phyloP scores from a whole-genome alignment of 2,888 invertebrate genomes.

The Ichneumon xanthorius region DNA sequence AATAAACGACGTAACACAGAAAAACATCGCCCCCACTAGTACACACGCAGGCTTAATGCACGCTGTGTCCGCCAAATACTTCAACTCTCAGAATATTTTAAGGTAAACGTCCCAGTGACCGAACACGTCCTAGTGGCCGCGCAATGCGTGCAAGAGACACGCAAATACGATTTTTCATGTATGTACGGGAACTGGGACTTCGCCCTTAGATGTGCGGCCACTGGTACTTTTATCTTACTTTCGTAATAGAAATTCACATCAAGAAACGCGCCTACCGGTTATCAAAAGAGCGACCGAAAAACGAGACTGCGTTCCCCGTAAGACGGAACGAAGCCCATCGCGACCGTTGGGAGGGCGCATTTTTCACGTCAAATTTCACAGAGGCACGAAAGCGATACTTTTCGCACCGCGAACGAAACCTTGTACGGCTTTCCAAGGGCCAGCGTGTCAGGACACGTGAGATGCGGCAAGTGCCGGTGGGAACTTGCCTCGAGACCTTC shows the following conservation, averaged over 20 bases:
- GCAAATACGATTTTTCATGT: too few relatives aligned
- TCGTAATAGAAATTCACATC: neutral
- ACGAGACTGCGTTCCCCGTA: neutral
- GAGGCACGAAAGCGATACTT: conserved; percentile 39
- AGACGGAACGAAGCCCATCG: neutral
- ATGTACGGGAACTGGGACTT: too few relatives aligned
- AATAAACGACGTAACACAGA: too few relatives aligned
- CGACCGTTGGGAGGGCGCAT: neutral
- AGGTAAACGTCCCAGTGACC: too few relatives aligned
- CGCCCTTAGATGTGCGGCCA: too few relatives aligned
- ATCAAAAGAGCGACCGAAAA: neutral
- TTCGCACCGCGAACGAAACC: conserved; percentile 65
- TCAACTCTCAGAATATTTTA: neutral
- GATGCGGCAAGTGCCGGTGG: neutral
- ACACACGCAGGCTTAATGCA: too few relatives aligned
- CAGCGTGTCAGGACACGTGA: neutral
- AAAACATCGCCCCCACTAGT: too few relatives aligned
- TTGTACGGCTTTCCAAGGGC: conserved; percentile 67
- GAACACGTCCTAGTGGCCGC: too few relatives aligned
- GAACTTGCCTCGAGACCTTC: neutral
- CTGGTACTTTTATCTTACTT: too few relatives aligned
- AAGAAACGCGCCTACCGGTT: neutral
- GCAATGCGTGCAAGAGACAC: too few relatives aligned
- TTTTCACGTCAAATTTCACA: conserved; percentile 24
- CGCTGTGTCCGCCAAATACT: too few relatives aligned